phyloP scores from a whole-genome alignment of 37 sponge, comb jelly and placozoan genomes.

The Trichoplax adhaerens region DNA sequence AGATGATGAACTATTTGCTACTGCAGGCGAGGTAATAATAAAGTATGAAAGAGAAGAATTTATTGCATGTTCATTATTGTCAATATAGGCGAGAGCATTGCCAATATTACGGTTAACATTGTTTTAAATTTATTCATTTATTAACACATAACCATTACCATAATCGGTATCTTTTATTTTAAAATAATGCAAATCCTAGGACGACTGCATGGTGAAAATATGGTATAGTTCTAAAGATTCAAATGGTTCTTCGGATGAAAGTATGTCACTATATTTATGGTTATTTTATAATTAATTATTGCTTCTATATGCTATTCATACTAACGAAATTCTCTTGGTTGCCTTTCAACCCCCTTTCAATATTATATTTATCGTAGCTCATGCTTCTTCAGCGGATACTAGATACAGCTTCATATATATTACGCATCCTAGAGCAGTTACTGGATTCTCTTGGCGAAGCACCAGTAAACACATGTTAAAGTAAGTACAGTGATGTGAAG shows the following conservation, averaged over 20 bases:
- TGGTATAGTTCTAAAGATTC: conserved; percentile 24
- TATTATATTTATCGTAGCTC: too few relatives aligned
- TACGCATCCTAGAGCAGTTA: conserved; percentile 54
- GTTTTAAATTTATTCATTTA: not conserved
- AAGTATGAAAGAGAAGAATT: not conserved
- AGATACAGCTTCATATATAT: conserved; percentile 42
- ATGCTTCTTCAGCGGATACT: not conserved
- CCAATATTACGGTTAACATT: too few relatives aligned
- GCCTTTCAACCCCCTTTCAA: too few relatives aligned
- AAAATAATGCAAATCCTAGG: conserved; percentile 7
- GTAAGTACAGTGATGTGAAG: conserved; percentile 17
- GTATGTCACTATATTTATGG: too few relatives aligned
- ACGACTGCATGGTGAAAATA: conserved; percentile 57
- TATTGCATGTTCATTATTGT: too few relatives aligned
- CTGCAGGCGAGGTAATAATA: conserved; percentile 36
- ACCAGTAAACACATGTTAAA: conserved; percentile 41
- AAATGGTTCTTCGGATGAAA: too few relatives aligned
- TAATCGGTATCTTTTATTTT: not conserved
- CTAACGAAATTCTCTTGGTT: too few relatives aligned
- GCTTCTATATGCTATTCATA: too few relatives aligned
- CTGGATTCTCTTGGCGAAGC: conserved; percentile 53
- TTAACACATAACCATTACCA: not conserved
- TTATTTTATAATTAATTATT: too few relatives aligned
- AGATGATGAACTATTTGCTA: conserved; percentile 53
- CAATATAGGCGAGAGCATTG: too few relatives aligned